Base-by-base conservation (phyloP, 2,888 invertebrate species). In the Dynastes tityus region DNA sequence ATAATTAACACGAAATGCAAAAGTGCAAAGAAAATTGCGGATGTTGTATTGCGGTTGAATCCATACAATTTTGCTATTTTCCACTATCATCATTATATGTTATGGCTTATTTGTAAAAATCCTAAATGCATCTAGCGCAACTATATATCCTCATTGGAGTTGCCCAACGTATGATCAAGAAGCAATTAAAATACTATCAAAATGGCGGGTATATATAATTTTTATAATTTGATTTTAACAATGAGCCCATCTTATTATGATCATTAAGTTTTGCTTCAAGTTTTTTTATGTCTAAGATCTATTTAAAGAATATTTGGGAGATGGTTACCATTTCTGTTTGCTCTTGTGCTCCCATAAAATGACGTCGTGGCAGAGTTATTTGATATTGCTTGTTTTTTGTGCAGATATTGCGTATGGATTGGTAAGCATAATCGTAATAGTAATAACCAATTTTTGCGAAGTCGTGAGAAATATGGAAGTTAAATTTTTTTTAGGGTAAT, bases 121-220 rank as follows among this genome's bases (percentile, higher is more conserved):
- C 45, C 11, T 45, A 8, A 55, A 55, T n/a, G 8, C 6, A 13
- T 5, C 11, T 2, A 5, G 5, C 16, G 29, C 55, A 63, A 27
- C 27, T 63, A 27, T 0, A 22, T 22, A 22, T 13, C 27, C 8
- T 29, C 29, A 32, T 27, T 29, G 11, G 27, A 2, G 13, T n/a
- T n/a, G 6, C 5, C 32, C 22, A 63, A 29, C 63, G 27, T 63
- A 13, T 63, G 8, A 63, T 63, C 29, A 55, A 27, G 29, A 63
- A 63, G 27, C 29, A 32, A 63, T 63, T 63, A 63, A 63, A 63
- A 32, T 27, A 32, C 27, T 13, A 63, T 63, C 9, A 63, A 55
- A 29, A 29, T 27, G 16, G 16, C 29, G 6, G 27, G 4, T 22
- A 29, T 11, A 13, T 63, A 13, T 63, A 63, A 63, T 63, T 63